Conservation (phyloP, 1,140 invertebrate genomes). For the Trachymyrmex cornetzi region DNA sequence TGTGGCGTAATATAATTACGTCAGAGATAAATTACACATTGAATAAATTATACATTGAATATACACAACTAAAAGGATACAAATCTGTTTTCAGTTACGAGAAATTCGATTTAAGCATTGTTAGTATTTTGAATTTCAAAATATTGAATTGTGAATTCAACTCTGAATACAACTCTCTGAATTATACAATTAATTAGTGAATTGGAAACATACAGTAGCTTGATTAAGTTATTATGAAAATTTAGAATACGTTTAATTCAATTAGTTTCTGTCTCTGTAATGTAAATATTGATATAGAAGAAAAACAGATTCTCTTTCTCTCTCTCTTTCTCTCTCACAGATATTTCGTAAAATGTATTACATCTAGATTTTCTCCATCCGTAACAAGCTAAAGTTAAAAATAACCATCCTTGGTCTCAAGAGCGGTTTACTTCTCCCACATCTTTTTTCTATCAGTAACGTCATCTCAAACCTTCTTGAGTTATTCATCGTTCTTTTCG, state of each 20-base stretch:
- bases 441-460: slow-evolving; percentile 38
- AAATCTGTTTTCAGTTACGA: not conserved
- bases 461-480: not conserved
- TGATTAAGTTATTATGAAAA: not conserved
- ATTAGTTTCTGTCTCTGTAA: not conserved
- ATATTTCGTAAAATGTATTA: not conserved
- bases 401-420: slow-evolving; percentile 47
- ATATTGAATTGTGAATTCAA: not conserved
- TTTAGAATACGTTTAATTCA: not conserved
- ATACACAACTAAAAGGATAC: not conserved
- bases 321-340: not conserved
- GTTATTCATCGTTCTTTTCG: slow-evolving; percentile 17
- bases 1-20: slow-evolving; percentile 38
- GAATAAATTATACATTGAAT: slow-evolving; percentile 17
- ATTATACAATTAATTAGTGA: not conserved
- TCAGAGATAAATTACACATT: slow-evolving; percentile 36
- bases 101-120: not conserved
- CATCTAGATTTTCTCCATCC: slow-evolving; percentile 3
- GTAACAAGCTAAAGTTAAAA: slow-evolving; percentile 39
- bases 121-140: not conserved
- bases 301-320: not conserved
- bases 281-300: too few relatives aligned
- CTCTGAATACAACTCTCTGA: too few relatives aligned
- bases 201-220: not conserved
- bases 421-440: slow-evolving; percentile 9